Evolutionary conservation across 92 coral and sea anemone genomes (phyloP).

Genomic region (Porites divaricata): DNA sequence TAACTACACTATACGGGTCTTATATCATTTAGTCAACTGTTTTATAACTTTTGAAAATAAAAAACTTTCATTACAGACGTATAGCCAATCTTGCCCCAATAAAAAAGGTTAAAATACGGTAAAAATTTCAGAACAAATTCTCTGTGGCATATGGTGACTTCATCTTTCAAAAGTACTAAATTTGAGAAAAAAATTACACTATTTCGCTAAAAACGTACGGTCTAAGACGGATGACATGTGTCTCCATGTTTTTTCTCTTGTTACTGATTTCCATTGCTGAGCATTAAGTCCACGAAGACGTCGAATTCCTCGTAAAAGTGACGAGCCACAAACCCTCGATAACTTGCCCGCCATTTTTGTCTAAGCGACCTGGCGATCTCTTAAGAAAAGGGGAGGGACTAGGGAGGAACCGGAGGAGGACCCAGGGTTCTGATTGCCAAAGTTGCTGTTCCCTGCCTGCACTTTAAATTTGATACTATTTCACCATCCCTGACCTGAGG

Average conservation of each 20-base stretch:
- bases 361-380: constrained; percentile 34
- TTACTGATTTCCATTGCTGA: neutral
- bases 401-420: neutral
- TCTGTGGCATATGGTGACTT: no score
- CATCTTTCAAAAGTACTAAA: no score
- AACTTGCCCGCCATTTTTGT: constrained; percentile 29
- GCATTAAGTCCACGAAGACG: constrained; percentile 8
- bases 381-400: neutral
- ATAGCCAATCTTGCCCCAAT: no score
- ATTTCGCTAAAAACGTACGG: constrained; percentile 10
- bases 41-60: no score
- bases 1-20: no score
- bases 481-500: no score
- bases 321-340: neutral
- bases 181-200: neutral
- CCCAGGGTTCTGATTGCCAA: neutral
- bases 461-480: no score
- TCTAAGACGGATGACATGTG: constrained; percentile 24
- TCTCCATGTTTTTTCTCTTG: neutral
- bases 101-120: no score
- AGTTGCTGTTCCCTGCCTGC: no score
- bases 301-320: constrained; percentile 8
- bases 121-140: no score
- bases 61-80: no score
- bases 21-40: no score